Evolutionary conservation across 2,888 invertebrate genomes (phyloP), one percentile per base, ranked within the genome.

Genomic region (Perdita meconis): DNA sequence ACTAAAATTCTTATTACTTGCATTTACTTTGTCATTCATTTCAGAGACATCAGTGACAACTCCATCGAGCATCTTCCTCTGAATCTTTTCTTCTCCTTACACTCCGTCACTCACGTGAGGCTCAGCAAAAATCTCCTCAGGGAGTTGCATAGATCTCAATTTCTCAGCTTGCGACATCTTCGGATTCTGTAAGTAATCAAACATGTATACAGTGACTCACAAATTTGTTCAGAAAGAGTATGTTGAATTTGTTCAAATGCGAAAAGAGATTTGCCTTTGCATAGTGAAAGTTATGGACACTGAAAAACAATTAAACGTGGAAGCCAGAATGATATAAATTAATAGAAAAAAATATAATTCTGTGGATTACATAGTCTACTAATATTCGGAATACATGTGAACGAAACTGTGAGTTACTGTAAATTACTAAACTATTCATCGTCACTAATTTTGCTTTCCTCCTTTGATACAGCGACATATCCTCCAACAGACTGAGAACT

Each of bases 401-500:
- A n/a, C n/a, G n/a, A n/a, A n/a, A n/a, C n/a, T n/a, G n/a, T n/a
- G n/a, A n/a, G n/a, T n/a, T n/a, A n/a, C n/a, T n/a, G n/a, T n/a
- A n/a, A 26, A 2, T n/a, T 2, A n/a, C 6, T 0, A 10, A n/a
- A 10, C 1, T 16, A n/a, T 8, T 6, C 13, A 16, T 42, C 0
- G 5, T 44, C 42, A 0, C 1, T 34, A 16, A 2, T 53, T 30
- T 56, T 4, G 2, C 30, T 30, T 30, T 30, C 30, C 6, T 30
- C 30, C 2, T 30, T 6, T 30, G 3, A 30, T n/a, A 60, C 47
- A 92, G 92, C 2, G 92, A 96, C 84, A 90, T 96, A 44, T 95
- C 96, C 0, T 94, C 94, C 81, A 96, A 96, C 87, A 93, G 93
- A 85, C 90, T 96, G 12, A 92, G 93, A 69, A 93, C 93, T 22